These are phyloP conservation scores for Dicerorhinus sumatrensis DNA, from an alignment of 2,113 vertebrate genomes.

Conservation along the genomic window DNA sequence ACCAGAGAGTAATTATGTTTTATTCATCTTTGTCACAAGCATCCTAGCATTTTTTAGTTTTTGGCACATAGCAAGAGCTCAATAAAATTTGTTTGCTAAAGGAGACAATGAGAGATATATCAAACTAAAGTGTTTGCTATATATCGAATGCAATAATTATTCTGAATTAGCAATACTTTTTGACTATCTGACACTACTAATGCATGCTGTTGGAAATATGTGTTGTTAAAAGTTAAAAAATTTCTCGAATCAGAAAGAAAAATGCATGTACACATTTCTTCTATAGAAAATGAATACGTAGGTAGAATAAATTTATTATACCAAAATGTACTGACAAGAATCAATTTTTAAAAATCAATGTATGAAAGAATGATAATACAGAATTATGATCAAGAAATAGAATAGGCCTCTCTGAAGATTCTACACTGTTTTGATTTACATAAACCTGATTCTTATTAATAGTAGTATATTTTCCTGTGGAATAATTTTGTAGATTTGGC, in stretches of 20 bases:
- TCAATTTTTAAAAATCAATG: not conserved
- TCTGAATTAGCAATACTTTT: slow-evolving; percentile 12
- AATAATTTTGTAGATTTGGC: not conserved
- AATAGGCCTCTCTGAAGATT: not conserved
- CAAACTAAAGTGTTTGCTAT: slow-evolving; percentile 16
- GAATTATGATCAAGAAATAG: not conserved
- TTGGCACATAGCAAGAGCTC: not conserved
- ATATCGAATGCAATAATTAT: not conserved
- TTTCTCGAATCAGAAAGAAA: slow-evolving; percentile 13
- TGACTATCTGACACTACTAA: not conserved
- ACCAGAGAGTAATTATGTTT: not conserved
- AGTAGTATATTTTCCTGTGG: not conserved
- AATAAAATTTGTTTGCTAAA: slow-evolving; percentile 55
- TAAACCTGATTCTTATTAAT: not conserved
- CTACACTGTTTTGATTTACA: not conserved
- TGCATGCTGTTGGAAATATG: not conserved
- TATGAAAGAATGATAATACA: not conserved
- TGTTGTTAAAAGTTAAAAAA: not conserved
- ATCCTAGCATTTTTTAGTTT: not conserved
- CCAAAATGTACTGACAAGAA: not conserved
- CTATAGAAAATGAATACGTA: not conserved
- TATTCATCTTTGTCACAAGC: not conserved
- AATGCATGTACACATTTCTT: not conserved
- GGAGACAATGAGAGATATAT: not conserved
- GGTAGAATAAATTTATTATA: not conserved